Evolutionary conservation across 2,888 invertebrate genomes (phyloP), one percentile per base, ranked within the genome.

Genomic region (Chymomyza procnemis): DNA sequence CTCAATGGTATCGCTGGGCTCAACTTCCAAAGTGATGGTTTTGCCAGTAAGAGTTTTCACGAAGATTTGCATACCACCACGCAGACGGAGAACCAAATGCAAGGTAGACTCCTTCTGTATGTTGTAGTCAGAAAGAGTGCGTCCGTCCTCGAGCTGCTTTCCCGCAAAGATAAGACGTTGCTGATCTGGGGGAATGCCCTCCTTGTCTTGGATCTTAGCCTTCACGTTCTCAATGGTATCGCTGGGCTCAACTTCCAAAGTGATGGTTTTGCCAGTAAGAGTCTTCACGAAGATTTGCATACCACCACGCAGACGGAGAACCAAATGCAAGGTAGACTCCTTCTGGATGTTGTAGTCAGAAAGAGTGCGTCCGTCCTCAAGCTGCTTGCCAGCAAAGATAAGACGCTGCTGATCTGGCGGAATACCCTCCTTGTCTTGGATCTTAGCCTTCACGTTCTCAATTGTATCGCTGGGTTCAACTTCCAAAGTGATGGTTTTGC

Each of bases 131-230:
- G 50, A 50, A 16, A 50, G 19, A 3, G 50, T 50, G 50, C 50
- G 50, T 4, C 50, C 50, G 4, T 50, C 50, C 19, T 50, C 50
- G 8, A 50, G 19, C 50, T 50, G 50, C 4, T 50, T 50, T 4
- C 50, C 50, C 8, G 50, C 50, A 19, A 50, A 50, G 18, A 50
- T 50, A 5, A 50, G 18, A 50, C 50, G 50, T 18, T 50, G 50
- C 19, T 50, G 50, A 21, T 61, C 61, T 61, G 61, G 61, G 52
- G 61, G 61, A 52, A 61, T 61, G 54, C 61, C 61, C 41, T 61
- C 61, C 41, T 61, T 61, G 52, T 16, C 50, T 52, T 21, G 78
- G 74, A 21, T 78, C 78, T 97, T 61, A 74, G 0, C 26, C 26
- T 26, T 26, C 4, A 80, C 80, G 21, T 80, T 80, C 41, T 80